Base-by-base conservation (phyloP, 2,113 vertebrate species). In the Hyla sarda region DNA sequence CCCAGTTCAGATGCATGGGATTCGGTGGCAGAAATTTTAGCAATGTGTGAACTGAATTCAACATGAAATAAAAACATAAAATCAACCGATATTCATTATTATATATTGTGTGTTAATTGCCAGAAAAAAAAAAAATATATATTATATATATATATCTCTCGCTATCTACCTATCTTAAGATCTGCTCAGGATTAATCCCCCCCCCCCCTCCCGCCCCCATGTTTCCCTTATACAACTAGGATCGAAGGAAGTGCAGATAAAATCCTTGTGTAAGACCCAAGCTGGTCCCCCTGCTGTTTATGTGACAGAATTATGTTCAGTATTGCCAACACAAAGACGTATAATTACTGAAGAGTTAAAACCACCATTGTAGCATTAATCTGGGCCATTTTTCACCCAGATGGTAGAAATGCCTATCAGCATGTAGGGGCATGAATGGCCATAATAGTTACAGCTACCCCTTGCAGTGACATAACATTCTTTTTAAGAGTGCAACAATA, bases 281-380 rank as follows among this genome's bases (percentile, higher is more conserved):
- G 89, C 92, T 91, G 90, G 90, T 87, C 88, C 90, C 88, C 91
- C 91, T 91, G 91, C 89, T 92, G 90, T 92, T 93, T 93, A 90
- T 89, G 90, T 89, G 91, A 79, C 87, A 94, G 93, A 91, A 94
- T 94, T 93, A 90, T 94, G 91, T 88, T 92, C 89, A 79, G 83
- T 90, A 89, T 88, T 93, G 91, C 89, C 88, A 90, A 87, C 91
- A 93, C 93, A 94, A 89, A 91, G 92, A 93, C 89, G 92, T 88
- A 89, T 89, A 91, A 93, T 93, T 91, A 89, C 92, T 91, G 88
- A 92, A 83, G 56, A 72, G 89, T 91, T 91, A 87, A 86, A 90
- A 90, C 85, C 88, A 88, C 90, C 90, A 90, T 90, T 85, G 87
- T 90, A 88, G 88, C 88, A 90, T 91, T 88, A 90, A 91, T 89